Conservation (phyloP, 1,140 invertebrate genomes). For the Akabosia matsudoensis region DNA sequence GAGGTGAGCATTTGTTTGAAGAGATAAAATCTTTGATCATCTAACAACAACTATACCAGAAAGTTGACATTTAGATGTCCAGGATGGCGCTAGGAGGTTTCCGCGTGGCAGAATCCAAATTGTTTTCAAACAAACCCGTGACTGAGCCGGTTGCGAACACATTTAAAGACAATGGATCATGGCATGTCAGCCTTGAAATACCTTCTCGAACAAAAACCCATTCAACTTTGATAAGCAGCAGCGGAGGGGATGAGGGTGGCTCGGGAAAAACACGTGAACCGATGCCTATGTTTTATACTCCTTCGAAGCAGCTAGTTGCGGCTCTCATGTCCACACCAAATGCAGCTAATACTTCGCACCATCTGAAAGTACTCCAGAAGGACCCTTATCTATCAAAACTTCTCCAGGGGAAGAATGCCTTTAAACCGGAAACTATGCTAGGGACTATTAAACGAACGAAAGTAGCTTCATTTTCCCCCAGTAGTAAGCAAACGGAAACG, state of each 20-base stretch:
- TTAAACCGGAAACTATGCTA: background rate
- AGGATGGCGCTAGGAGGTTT: background rate
- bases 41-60: background rate
- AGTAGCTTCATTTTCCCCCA: background rate
- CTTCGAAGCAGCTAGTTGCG: background rate
- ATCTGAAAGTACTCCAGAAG: background rate
- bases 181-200: background rate
- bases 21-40: background rate
- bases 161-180: background rate
- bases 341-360: background rate
- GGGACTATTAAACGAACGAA: background rate
- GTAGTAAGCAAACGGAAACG: background rate
- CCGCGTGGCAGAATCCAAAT: background rate
- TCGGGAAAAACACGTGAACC: background rate
- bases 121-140: background rate
- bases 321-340: background rate
- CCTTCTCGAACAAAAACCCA: background rate
- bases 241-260: background rate
- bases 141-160: background rate
- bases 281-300: background rate
- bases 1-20: background rate
- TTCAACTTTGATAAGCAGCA: background rate
- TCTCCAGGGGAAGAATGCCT: background rate
- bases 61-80: background rate
- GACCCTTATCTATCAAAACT: slow-evolving; percentile 3